Conservation (phyloP, 2,888 invertebrate genomes). For the Limnephilus auricula region DNA sequence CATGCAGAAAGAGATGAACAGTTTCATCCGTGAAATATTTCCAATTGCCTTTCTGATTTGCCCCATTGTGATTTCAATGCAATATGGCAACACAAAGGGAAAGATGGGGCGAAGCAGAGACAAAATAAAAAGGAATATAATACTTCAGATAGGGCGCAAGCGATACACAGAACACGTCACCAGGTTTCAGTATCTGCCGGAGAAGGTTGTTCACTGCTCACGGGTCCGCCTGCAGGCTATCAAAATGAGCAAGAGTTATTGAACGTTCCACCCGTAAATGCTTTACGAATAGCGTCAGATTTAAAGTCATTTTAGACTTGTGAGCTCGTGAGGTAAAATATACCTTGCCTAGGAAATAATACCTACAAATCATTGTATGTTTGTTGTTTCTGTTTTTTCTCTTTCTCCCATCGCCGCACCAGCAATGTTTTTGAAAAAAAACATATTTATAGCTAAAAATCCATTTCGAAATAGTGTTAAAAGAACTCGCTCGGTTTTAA, state of each 20-base stretch:
- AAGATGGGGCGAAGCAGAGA: not conserved
- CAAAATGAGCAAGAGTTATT: slow-evolving; percentile 17
- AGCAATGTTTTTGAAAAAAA: not conserved
- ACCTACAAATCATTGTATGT: not conserved
- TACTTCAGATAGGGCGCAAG: not conserved
- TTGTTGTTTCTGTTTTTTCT: not conserved
- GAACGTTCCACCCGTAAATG: slow-evolving; percentile 15
- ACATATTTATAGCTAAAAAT: not conserved
- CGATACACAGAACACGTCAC: not conserved
- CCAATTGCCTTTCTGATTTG: not conserved
- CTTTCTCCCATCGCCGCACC: no score
- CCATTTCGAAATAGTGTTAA: not conserved
- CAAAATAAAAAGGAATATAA: not conserved
- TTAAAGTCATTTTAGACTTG: not conserved
- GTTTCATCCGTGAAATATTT: not conserved
- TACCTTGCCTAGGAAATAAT: not conserved
- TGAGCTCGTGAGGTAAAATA: not conserved
- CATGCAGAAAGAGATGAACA: not conserved
- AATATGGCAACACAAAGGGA: slow-evolving; percentile 22
- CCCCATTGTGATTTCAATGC: slow-evolving; percentile 32
- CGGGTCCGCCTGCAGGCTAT: not conserved
- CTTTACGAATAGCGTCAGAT: not conserved
- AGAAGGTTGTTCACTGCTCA: not conserved
- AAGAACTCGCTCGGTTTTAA: no score
- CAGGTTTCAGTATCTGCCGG: not conserved